Evolutionary conservation across 1,140 invertebrate genomes (phyloP).

Genomic region (Anthonomus grandis): DNA sequence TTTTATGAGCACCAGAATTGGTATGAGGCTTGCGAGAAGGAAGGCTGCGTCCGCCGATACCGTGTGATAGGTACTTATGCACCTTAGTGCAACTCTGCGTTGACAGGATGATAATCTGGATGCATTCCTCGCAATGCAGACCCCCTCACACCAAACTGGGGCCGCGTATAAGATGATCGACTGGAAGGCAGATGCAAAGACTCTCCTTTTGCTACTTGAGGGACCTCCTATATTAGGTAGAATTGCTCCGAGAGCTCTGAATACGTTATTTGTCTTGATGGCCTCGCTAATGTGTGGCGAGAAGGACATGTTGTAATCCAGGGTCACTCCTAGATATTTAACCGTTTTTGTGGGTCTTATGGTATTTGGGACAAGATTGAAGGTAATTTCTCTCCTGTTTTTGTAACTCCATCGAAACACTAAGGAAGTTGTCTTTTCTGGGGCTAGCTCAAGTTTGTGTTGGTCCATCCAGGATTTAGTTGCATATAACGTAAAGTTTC

Average conservation of each 20-base stretch:
- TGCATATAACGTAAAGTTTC: neutral
- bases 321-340: slow-evolving; percentile 22
- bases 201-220: neutral
- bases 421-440: too few species aligned
- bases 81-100: too few species aligned
- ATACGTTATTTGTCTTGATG: neutral
- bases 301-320: slow-evolving; percentile 5
- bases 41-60: slow-evolving; percentile 5
- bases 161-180: slow-evolving; percentile 8
- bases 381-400: too few species aligned
- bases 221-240: slow-evolving; percentile 5
- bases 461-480: neutral
- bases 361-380: too few species aligned
- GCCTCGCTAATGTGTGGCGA: neutral
- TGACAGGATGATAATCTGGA: too few species aligned
- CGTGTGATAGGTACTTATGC: neutral
- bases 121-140: neutral
- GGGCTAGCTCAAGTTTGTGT: too few species aligned
- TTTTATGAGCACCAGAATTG: too few species aligned
- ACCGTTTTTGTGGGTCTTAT: too few species aligned
- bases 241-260: neutral
- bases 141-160: neutral
- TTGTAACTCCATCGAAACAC: too few species aligned
- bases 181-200: neutral
- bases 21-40: slow-evolving; percentile 7